A percentile compares a stretch with the other conserved stretches of the same genome.
Evolutionary conservation across 2,888 invertebrate species (phyloP).

Genomic region (Aplocera efformata): DNA sequence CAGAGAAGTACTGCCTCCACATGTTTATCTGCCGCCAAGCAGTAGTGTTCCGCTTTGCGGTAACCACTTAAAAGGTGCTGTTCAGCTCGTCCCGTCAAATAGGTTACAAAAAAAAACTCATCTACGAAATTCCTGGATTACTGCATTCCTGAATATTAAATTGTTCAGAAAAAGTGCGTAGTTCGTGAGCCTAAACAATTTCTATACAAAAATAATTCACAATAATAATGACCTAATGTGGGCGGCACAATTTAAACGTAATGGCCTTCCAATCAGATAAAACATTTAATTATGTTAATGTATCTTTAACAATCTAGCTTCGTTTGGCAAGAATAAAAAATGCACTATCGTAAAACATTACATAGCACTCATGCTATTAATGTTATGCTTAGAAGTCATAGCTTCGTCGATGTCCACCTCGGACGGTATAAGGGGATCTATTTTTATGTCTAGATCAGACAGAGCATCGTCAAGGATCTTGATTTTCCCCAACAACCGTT

Average conservation of each 20-base stretch:
- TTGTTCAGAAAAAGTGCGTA: not conserved
- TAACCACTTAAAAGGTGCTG: too few species aligned
- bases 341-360: conserved; percentile 2
- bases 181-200: not conserved
- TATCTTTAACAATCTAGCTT: too few species aligned
- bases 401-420: conserved; percentile 43
- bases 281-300: not conserved
- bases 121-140: too few species aligned
- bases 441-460: conserved; percentile 59
- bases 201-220: conserved; percentile 4
- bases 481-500: conserved; percentile 69
- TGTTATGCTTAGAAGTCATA: conserved; percentile 32
- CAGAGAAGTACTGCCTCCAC: too few species aligned
- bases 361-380: conserved; percentile 41
- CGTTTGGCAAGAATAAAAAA: too few species aligned
- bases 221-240: not conserved
- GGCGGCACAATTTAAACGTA: conserved; percentile 12
- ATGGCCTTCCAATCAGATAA: not conserved
- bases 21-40: too few species aligned
- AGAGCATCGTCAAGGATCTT: conserved; percentile 67
- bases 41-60: too few species aligned
- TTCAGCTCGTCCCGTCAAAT: too few species aligned
- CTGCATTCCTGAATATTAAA: too few species aligned
- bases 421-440: conserved; percentile 56
- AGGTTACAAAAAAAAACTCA: too few species aligned